Conservation (phyloP, 2,113 vertebrate genomes). For the Chlamydotis undulata region DNA sequence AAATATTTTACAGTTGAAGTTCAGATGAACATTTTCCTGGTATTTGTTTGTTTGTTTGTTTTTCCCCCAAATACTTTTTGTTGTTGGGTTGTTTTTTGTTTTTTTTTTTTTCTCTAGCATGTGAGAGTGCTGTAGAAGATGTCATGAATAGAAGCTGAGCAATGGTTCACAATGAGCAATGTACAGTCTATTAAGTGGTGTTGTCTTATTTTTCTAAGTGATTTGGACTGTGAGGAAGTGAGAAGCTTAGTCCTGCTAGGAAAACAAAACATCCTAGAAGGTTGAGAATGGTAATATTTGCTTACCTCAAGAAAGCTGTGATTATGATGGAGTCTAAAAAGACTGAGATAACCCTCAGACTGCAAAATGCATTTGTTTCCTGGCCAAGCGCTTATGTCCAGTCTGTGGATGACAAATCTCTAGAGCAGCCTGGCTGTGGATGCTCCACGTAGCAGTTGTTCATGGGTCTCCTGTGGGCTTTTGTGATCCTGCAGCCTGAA, state of each 20-base stretch:
- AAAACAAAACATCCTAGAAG: background rate
- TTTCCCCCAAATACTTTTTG: too few species aligned
- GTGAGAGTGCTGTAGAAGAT: background rate
- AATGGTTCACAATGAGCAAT: background rate
- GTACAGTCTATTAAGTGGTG: background rate
- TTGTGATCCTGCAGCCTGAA: background rate
- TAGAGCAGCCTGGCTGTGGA: background rate
- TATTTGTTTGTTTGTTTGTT: background rate
- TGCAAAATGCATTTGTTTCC: background rate
- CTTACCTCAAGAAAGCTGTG: background rate
- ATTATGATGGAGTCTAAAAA: background rate
- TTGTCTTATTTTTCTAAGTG: background rate
- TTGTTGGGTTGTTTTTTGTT: too few species aligned
- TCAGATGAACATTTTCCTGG: background rate
- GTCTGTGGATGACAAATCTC: background rate
- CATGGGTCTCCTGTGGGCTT: background rate
- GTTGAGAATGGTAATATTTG: background rate
- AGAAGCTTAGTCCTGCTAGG: background rate
- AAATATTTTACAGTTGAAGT: background rate
- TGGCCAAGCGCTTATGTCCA: background rate
- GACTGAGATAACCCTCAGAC: too few species aligned
- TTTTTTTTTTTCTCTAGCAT: background rate
- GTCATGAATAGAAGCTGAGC: background rate
- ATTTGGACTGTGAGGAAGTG: background rate
- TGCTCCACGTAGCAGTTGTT: fast-evolving